These are phyloP conservation scores for Epiperipatus broadwayi DNA, from an alignment of 2,888 invertebrate species.

Conservation along the genomic window DNA sequence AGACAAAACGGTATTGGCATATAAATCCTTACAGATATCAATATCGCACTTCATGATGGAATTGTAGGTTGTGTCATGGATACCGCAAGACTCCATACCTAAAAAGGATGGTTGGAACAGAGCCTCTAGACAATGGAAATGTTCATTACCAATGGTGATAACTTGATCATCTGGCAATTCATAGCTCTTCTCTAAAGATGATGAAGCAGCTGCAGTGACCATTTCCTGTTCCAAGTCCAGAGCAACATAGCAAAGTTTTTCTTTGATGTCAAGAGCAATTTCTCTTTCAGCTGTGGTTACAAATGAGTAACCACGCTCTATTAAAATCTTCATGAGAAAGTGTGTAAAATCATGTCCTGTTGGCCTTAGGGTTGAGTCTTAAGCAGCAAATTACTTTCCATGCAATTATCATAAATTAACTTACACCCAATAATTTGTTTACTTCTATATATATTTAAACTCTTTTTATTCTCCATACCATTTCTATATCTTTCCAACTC, in stretches of 20 bases:
- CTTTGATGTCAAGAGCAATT: conserved; percentile 83
- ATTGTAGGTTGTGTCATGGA: conserved; percentile 30
- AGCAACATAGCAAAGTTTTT: conserved; percentile 71
- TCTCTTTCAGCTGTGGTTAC: conserved; percentile 60
- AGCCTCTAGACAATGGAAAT: conserved; percentile 65
- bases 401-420: too few species aligned
- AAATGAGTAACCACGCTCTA: too few species aligned
- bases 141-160: conserved; percentile 73
- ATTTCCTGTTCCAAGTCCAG: conserved; percentile 77
- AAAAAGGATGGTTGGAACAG: conserved; percentile 37
- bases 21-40: conserved; percentile 58
- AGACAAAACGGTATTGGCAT: conserved; percentile 40
- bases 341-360: too few species aligned
- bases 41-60: conserved; percentile 33
- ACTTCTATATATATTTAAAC: too few species aligned
- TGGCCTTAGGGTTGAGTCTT: too few species aligned
- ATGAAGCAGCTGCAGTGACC: conserved; percentile 74
- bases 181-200: conserved; percentile 72
- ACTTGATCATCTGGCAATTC: conserved; percentile 80
- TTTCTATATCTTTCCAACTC: too few species aligned
- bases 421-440: too few species aligned
- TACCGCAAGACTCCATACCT: conserved; percentile 24
- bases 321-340: too few species aligned
- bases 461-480: too few species aligned
- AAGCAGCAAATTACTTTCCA: too few species aligned